These are phyloP conservation scores for Dromaius novaehollandiae DNA, from an alignment of 2,113 vertebrate genomes.

Conservation along the genomic window DNA sequence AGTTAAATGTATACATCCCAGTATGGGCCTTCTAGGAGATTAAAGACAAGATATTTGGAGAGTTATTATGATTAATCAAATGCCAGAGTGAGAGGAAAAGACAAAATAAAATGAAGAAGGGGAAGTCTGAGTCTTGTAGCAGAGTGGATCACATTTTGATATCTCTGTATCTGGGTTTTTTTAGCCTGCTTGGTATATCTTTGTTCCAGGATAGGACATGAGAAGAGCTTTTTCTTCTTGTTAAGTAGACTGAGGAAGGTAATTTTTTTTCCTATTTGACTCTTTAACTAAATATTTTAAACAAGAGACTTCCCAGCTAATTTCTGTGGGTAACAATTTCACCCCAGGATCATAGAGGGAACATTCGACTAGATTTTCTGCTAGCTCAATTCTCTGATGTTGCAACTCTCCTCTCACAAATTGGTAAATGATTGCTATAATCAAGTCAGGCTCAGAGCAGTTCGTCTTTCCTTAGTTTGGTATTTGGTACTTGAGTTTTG, in stretches of 20 bases:
- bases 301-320: not conserved
- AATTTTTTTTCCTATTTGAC: not conserved
- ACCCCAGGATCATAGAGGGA: not conserved
- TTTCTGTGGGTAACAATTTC: not conserved
- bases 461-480: not conserved
- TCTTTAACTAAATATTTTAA: not conserved
- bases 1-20: not conserved
- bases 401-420: not conserved
- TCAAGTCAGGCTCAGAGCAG: not conserved
- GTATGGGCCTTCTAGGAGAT: not conserved
- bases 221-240: not conserved
- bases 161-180: not conserved
- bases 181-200: fast-evolving
- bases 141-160: not conserved
- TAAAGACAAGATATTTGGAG: not conserved
- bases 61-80: not conserved
- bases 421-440: not conserved
- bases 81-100: not conserved
- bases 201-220: not conserved
- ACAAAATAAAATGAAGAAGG: not conserved
- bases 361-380: not conserved
- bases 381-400: not conserved
- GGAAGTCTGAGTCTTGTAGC: not conserved
- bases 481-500: not conserved
- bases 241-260: fast-evolving